phyloP scores from a whole-genome alignment of 2,888 invertebrate genomes.

The Cheiracanthium punctorium region DNA sequence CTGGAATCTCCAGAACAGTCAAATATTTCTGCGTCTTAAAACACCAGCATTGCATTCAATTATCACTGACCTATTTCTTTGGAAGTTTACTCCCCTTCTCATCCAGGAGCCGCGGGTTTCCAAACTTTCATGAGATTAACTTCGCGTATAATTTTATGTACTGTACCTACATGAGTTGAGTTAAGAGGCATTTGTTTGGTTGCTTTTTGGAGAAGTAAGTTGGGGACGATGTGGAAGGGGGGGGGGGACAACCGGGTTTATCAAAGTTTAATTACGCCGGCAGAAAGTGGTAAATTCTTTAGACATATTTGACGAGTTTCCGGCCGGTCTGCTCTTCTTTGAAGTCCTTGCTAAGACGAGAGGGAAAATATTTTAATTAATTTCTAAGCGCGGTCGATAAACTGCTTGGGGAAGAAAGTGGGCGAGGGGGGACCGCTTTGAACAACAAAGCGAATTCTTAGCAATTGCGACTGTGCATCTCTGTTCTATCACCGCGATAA shows the following conservation, averaged over 20 bases:
- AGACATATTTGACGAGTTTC: constrained; percentile 69
- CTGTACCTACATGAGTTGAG: neutral
- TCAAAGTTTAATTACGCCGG: constrained; percentile 66
- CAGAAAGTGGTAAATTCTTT: constrained; percentile 68
- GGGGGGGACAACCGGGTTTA: constrained; percentile 40
- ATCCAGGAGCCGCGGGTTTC: neutral
- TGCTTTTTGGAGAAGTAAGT: constrained; percentile 57
- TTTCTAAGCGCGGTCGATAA: constrained; percentile 66
- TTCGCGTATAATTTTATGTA: constrained; percentile 13
- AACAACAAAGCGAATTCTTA: constrained; percentile 49
- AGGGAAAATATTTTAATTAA: constrained; percentile 68
- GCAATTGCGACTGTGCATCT: constrained; percentile 60
- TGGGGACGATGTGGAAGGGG: no score
- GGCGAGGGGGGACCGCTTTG: constrained; percentile 1
- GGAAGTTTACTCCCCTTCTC: neutral
- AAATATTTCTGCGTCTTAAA: neutral
- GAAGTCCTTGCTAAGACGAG: constrained; percentile 32
- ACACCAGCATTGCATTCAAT: neutral
- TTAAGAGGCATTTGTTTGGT: constrained; percentile 51
- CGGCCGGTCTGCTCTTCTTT: constrained; percentile 45
- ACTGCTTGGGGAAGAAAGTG: constrained; percentile 24
- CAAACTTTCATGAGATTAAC: neutral
- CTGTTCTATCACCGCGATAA: constrained; percentile 62
- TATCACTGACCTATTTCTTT: constrained; percentile 9
- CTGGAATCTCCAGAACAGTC: neutral